Base-by-base conservation (phyloP, 2,888 invertebrate genomes). In the Eugnorisma glareosa region DNA sequence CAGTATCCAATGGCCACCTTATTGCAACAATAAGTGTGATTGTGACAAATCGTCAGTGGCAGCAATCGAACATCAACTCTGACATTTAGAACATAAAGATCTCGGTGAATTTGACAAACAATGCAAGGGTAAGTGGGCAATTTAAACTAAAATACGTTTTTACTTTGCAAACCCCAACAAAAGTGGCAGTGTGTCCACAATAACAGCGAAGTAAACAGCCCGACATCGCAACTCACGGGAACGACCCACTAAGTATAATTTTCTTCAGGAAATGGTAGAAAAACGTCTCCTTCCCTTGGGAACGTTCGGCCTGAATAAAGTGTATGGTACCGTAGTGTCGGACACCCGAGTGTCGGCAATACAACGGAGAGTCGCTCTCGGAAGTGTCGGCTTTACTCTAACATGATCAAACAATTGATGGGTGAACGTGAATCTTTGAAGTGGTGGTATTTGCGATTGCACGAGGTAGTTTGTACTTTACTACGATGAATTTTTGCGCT, bases 331-430 rank as follows among this genome's bases (percentile, higher is more conserved):
- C 81, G 79, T 24, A 61, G 66, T 68, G 69, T 77, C 77, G 64
- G 83, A 79, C 59, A 64, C 54, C 51, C 67, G 63, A 82, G 48
- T 68, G 67, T 68, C 78, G 48, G 63, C 43, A 51, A 51, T 75
- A 75, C 59, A 21, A 31, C 37, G 21, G 31, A 45, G 67, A 37
- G 43, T 37, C 64, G 28, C 40, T 64, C 43, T 43, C 35, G 31
- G 48, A 57, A 67, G 6, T 77, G 67, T 73, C 73, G 73, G 64
- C 72, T 78, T 73, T 77, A 63, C 83, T 89, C 81, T 86, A 86
- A 89, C 89, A 90, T 82, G 81, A 86, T 82, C 86, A 87, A 91
- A 90, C 90, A 91, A 93, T 92, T 93, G 93, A 93, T 92, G 89
- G 89, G 79, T 81, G 88, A 88, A 90, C 84, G 83, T 89, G 89